Evolutionary conservation across 2,888 invertebrate genomes (phyloP), one percentile per base, ranked within the genome.

Genomic region (Fragum sueziense): DNA sequence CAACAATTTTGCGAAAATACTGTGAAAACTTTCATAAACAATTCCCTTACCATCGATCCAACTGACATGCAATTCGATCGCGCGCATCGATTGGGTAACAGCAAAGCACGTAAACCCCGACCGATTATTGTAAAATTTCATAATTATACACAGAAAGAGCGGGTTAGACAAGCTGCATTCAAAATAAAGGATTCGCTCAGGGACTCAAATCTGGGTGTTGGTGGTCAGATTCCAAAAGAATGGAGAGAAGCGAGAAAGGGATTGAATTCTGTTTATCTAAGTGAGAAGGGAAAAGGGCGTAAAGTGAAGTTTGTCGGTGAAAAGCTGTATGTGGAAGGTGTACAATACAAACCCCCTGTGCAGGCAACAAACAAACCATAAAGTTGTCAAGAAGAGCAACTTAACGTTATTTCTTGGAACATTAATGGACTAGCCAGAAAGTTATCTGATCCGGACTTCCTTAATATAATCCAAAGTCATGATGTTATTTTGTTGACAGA

Each of bases 221-320:
- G 77, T 14, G 72, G 37, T 6, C 72, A 77, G 29, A 34, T 77
- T 27, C 77, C 72, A 29, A 72, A 72, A 25, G 59, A 25, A 47
- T 41, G 51, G 68, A 41, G 51, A 51, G 37, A 37, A 6, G 14
- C 37, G 6, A 37, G 37, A 37, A 37, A 37, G 37, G 14, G 7
- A 9, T 14, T 37, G 7, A 37, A 37, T 14, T 37, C 37, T 37
- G 37, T 37, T 6, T 37, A 9, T 14, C 6, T 37, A 9, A 6
- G 14, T 6, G 37, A 37, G 14, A 37, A 14, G 14, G 14, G 37
- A 6, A 37, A 37, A 37, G 68, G 65, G 6, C 6, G 34, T 3
- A 65, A 22, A 22, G 65, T 65, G 29, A 65, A 37, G 34, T 65
- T 65, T 31, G 34, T 65, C 22, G 37, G 65, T 29, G 65, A 65